These are phyloP conservation scores for Eulemur mongoz DNA, from an alignment of 2,797 vertebrate species.

Conservation along the genomic window DNA sequence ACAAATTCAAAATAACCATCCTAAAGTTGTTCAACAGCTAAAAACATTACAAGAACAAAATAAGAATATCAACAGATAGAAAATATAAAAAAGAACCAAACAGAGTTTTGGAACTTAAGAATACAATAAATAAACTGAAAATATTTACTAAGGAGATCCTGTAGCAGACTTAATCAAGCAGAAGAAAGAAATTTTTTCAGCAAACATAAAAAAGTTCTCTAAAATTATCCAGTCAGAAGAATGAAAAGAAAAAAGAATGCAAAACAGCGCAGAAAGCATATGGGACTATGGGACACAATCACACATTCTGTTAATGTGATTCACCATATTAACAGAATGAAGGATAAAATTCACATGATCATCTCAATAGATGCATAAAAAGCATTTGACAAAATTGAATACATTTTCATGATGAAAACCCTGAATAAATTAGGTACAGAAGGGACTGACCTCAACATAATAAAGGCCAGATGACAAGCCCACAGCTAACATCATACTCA, in stretches of 20 bases:
- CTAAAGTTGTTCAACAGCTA: background rate
- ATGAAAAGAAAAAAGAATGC: background rate
- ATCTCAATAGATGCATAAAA: background rate
- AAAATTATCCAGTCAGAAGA: background rate
- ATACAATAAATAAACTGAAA: background rate
- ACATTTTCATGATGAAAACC: background rate
- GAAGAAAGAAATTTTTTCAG: background rate
- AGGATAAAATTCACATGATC: background rate
- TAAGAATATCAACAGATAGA: background rate
- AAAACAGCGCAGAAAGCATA: background rate
- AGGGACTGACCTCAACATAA: background rate
- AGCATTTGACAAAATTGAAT: background rate
- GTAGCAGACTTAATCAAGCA: background rate
- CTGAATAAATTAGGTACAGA: background rate
- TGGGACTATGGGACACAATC: background rate
- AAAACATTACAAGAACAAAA: background rate
- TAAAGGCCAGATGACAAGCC: background rate
- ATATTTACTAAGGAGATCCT: background rate
- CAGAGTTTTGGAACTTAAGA: background rate
- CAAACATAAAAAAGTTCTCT: background rate
- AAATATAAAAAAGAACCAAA: background rate
- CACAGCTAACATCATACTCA: background rate
- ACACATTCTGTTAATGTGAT: no score
- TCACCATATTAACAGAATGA: background rate
- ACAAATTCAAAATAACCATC: background rate